Conservation (phyloP, 2,888 invertebrate species). For the Hirtodrosophila cameraria region DNA sequence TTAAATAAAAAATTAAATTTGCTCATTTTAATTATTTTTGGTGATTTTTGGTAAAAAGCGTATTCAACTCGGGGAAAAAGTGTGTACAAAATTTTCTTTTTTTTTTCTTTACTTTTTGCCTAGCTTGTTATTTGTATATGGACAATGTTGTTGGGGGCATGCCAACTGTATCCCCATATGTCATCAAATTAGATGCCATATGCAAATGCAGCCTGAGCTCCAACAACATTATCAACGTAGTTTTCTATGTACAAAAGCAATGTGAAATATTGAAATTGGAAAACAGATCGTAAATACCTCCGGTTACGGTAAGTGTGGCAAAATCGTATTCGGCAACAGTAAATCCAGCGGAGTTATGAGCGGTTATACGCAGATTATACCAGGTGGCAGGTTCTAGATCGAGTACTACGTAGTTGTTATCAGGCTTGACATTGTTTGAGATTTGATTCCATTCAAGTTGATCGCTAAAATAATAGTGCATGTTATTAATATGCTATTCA, state of each 20-base stretch:
- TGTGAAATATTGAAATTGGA: slow-evolving; percentile 68
- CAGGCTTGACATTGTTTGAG: slow-evolving; percentile 95
- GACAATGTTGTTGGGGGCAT: slow-evolving; percentile 46
- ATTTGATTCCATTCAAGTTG: slow-evolving; percentile 97
- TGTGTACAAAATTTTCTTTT: slow-evolving; percentile 51
- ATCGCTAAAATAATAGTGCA: slow-evolving; percentile 86
- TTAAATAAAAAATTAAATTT: slow-evolving; percentile 39
- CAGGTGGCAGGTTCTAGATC: slow-evolving; percentile 97
- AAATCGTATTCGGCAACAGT: slow-evolving; percentile 98
- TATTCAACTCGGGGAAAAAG: slow-evolving; percentile 60
- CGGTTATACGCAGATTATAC: slow-evolving; percentile 96
- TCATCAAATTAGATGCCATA: too few species aligned
- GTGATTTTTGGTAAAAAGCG: slow-evolving; percentile 59
- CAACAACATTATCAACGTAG: slow-evolving; percentile 69
- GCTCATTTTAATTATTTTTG: slow-evolving; percentile 48
- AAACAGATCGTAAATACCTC: slow-evolving; percentile 89
- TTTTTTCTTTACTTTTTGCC: slow-evolving; percentile 59
- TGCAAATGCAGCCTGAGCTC: neutral
- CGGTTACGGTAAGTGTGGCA: slow-evolving; percentile 96
- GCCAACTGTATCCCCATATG: neutral
- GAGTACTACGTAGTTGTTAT: slow-evolving; percentile 94
- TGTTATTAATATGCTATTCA: neutral
- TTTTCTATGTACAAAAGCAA: slow-evolving; percentile 84
- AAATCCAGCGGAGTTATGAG: slow-evolving; percentile 97
- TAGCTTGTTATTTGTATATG: slow-evolving; percentile 82